Conservation (phyloP, 2,888 invertebrate species). For the Machimus atricapillus region DNA sequence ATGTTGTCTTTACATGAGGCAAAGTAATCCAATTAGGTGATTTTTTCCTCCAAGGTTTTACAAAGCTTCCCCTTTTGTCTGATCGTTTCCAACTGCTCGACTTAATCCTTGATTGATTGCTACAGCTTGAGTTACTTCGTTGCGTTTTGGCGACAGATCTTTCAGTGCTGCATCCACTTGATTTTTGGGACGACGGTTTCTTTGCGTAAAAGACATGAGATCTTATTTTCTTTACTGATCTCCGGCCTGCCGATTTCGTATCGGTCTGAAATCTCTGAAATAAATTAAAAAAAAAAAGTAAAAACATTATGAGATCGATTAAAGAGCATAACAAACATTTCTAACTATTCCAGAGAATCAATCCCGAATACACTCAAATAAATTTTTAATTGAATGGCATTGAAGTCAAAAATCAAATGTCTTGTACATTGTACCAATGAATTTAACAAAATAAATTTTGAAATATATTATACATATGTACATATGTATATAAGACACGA, state of each 20-base stretch:
- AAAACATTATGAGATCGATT: neutral
- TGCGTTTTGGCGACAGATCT: neutral
- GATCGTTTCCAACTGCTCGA: constrained; percentile 51
- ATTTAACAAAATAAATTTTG: too few relatives aligned
- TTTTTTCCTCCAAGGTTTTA: constrained; percentile 45
- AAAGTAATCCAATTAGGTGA: constrained; percentile 45
- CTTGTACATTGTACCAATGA: too few relatives aligned
- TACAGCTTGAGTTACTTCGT: neutral
- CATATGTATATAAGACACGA: too few relatives aligned
- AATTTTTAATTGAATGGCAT: too few relatives aligned
- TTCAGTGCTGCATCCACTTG: neutral
- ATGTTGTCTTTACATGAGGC: constrained; percentile 44
- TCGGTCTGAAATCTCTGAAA: neutral
- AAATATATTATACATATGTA: too few relatives aligned
- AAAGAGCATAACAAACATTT: neutral
- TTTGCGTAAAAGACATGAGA: constrained; percentile 3
- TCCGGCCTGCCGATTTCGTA: neutral
- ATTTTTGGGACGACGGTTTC: neutral
- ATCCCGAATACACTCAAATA: neutral
- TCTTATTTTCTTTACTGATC: neutral
- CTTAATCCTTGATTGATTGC: constrained; percentile 48
- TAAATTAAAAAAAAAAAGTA: too few relatives aligned
- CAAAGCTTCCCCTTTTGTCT: neutral
- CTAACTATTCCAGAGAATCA: neutral
- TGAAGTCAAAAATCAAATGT: too few relatives aligned